Base-by-base conservation (phyloP, 1,140 invertebrate species). In the Oreohelix idahoensis region DNA sequence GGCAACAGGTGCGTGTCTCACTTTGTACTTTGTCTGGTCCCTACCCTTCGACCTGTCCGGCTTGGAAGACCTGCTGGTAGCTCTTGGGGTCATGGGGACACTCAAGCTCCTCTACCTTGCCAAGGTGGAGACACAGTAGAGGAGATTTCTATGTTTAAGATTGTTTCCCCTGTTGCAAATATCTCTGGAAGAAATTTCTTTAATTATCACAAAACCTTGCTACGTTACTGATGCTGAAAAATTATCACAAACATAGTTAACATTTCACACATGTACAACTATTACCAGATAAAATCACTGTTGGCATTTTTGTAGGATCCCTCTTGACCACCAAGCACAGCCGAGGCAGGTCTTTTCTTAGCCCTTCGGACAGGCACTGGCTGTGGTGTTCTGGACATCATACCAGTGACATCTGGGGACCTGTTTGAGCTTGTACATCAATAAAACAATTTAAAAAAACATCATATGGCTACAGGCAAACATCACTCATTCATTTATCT, bases 231-330 rank as follows among this genome's bases (percentile, higher is more conserved):
- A 15, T 71, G 13, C 32, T 71, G 13, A 71, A 15, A 23, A 32
- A 15, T n/a, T n/a, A n/a, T n/a, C 53, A 36, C 17, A 71, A 11
- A 23, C 20, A 23, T 45, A 76, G 17, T 71, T 71, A 13, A 71
- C 23, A 11, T 17, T n/a, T 38, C 69, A n/a, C n/a, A n/a, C n/a
- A 29, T 8, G 42, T 71, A 15, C 10, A 74, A 49, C 63, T 32
- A 13, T 66, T 75, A 82, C 80, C 80, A 82, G n/a, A 82, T 82
- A 58, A 82, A 82, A 49, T 82, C 80, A 75, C 66, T 82, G 66
- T 75, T 82, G 69, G 58, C n/a, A n/a, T 70, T 82, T 32, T 82
- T 75, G 71, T 82, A 82, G 13, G 80, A 58, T 5, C 80, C 80
- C 1, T 82, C 80, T 26, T 74, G 80, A 23, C 80, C 80, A 20